Conservation (phyloP, 2,888 invertebrate species). For the Leptodirus hochenwartii region DNA sequence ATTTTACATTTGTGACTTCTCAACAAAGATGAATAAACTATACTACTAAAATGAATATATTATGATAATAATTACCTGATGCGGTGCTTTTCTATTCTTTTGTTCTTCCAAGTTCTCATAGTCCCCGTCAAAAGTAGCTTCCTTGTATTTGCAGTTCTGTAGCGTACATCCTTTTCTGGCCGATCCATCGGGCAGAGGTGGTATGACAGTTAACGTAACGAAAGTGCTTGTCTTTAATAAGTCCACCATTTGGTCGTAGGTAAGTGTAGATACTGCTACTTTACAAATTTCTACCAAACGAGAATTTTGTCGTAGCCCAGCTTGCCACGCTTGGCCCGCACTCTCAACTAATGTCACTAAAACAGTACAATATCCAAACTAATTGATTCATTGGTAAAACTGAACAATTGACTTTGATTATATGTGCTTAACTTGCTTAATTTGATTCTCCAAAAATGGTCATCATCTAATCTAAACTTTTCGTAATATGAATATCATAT, state of each 20-base stretch:
- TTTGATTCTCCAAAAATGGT: no score
- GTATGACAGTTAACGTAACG: slow-evolving; percentile 68
- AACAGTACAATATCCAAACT: no score
- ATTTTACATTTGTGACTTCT: no score
- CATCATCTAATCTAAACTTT: no score
- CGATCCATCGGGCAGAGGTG: slow-evolving; percentile 48
- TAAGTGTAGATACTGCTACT: slow-evolving; percentile 64
- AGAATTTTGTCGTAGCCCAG: slow-evolving; percentile 79
- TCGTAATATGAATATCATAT: no score
- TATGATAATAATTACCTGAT: slow-evolving; percentile 14
- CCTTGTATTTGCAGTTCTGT: slow-evolving; percentile 43
- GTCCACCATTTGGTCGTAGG: slow-evolving; percentile 86
- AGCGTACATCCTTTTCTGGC: slow-evolving; percentile 48
- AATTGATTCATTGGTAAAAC: no score
- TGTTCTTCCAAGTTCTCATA: slow-evolving; percentile 40
- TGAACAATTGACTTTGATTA: no score
- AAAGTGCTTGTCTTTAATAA: slow-evolving; percentile 74
- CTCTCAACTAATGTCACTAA: slow-evolving; percentile 83
- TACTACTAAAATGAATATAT: no score
- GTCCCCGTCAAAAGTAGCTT: slow-evolving; percentile 41
- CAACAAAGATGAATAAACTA: no score
- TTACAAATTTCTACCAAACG: slow-evolving; percentile 59
- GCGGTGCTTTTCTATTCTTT: slow-evolving; percentile 27
- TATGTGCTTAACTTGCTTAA: no score
- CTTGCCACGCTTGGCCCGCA: slow-evolving; percentile 49